Conservation (phyloP, 1,140 invertebrate species). For the Schlechtendalia chinensis region DNA sequence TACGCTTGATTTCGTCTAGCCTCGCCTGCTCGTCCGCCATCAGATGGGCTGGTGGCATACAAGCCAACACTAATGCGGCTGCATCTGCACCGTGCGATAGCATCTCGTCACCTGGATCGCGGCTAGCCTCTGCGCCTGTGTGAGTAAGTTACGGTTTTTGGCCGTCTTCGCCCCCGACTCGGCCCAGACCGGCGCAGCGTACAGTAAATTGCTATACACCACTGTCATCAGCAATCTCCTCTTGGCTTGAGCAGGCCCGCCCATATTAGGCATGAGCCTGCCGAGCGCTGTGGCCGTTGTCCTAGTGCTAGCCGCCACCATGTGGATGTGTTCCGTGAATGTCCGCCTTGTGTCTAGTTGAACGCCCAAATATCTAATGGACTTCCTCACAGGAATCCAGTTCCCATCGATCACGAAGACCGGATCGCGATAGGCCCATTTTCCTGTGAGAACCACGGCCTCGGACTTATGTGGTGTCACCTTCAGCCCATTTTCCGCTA, state of each 20-base stretch:
- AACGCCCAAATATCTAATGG: neutral
- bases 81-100: too few relatives aligned
- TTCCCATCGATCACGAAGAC: neutral
- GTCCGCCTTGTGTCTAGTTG: neutral
- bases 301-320: fast-evolving
- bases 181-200: too few relatives aligned
- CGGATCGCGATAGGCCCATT: neutral
- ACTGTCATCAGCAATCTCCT: too few relatives aligned
- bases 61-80: too few relatives aligned
- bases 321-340: neutral
- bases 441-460: neutral
- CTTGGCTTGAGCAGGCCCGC: too few relatives aligned
- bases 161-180: neutral
- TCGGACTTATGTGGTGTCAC: neutral
- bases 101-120: too few relatives aligned
- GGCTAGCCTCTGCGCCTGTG: too few relatives aligned
- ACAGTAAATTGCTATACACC: too few relatives aligned
- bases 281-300: too few relatives aligned
- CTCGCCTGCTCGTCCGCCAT: neutral
- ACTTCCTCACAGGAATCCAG: neutral
- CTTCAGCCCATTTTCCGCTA: neutral
- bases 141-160: too few relatives aligned
- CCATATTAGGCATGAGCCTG: too few relatives aligned
- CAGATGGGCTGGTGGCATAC: too few relatives aligned
- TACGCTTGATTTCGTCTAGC: neutral